A percentile compares a stretch with the other conserved stretches of the same genome.
Evolutionary conservation across 2,888 invertebrate species (phyloP).

Genomic region (Drosophila neotestacea): DNA sequence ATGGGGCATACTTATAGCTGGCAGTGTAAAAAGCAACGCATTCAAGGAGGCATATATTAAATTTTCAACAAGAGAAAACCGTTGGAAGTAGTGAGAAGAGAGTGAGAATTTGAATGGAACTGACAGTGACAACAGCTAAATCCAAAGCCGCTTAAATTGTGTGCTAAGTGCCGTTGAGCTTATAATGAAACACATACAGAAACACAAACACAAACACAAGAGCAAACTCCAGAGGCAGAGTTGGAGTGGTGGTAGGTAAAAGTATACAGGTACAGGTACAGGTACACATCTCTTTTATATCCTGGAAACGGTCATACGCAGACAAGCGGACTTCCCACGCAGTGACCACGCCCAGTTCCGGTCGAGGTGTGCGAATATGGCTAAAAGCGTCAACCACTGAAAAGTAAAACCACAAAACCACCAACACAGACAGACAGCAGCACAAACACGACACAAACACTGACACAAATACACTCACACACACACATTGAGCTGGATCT

Average conservation of each 20-base stretch:
- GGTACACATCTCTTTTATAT: constrained; percentile 7
- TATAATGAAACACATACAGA: constrained; percentile 67
- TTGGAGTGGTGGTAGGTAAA: too few species aligned
- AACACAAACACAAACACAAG: constrained; percentile 18
- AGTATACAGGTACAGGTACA: neutral
- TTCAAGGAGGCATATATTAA: constrained; percentile 11
- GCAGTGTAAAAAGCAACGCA: constrained; percentile 34
- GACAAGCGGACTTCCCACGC: constrained; percentile 54
- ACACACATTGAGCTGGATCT: constrained; percentile 20
- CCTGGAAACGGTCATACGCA: constrained; percentile 36
- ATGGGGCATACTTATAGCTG: neutral
- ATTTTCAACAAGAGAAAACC: constrained; percentile 17
- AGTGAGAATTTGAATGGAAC: constrained; percentile 15
- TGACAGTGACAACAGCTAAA: constrained; percentile 40
- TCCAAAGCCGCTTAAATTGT: constrained; percentile 75
- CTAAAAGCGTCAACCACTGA: constrained; percentile 61
- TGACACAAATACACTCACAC: constrained; percentile 12
- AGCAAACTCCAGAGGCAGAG: constrained; percentile 3
- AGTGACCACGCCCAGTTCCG: constrained; percentile 67
- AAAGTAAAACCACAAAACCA: constrained; percentile 67
- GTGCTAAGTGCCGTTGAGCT: constrained; percentile 74
- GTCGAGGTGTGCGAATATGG: constrained; percentile 41
- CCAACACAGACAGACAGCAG: constrained; percentile 61
- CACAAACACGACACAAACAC: constrained; percentile 41
- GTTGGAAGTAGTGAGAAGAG: constrained; percentile 1